Evolutionary conservation across 2,113 vertebrate genomes (phyloP), one percentile per base, ranked within the genome.

Genomic region (Channa maculata): DNA sequence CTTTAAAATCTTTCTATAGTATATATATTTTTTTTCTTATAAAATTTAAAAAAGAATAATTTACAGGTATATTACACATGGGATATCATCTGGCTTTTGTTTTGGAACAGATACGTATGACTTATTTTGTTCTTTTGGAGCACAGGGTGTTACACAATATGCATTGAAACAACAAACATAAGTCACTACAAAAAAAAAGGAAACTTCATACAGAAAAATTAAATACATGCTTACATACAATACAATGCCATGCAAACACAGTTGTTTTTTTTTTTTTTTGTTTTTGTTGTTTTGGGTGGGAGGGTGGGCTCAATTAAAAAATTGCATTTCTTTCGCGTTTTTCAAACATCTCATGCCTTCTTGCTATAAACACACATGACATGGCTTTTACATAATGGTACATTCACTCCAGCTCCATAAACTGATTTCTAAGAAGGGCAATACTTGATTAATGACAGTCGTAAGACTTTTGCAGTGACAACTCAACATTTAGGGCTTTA

Each of bases 191-290:
- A 46, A 83, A 77, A 61, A 60, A 57, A 79, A 74, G 73, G 79
- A 89, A 89, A 91, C 80, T 83, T 75, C 75, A 71, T 86, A 89
- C 86, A 84, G 41, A 52, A 45, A 91, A 92, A 89, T 79, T 52
- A 92, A 90, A 89, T 85, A 89, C 92, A 94, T 93, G 92, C 94
- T 92, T 92, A 91, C 93, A 88, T 89, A 94, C 88, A 86, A 79
- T 91, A 91, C 89, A 91, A 75, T 87, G 90, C 92, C 94, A 95
- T 95, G 94, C 94, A 91, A 91, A 93, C 91, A 89, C 86, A 92
- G 85, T 92, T 83, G 82, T 63, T 80, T 87, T 89, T 24, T 24
- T 24, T 24, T 24, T 24, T 24, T 24, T 24, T 24, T 24, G 1
- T 24, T 24, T 24, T 24, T 24, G 1, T 24, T 24, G 1, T 24